Base-by-base conservation (phyloP, 2,113 vertebrate species). In the Neodon shergylaensis region DNA sequence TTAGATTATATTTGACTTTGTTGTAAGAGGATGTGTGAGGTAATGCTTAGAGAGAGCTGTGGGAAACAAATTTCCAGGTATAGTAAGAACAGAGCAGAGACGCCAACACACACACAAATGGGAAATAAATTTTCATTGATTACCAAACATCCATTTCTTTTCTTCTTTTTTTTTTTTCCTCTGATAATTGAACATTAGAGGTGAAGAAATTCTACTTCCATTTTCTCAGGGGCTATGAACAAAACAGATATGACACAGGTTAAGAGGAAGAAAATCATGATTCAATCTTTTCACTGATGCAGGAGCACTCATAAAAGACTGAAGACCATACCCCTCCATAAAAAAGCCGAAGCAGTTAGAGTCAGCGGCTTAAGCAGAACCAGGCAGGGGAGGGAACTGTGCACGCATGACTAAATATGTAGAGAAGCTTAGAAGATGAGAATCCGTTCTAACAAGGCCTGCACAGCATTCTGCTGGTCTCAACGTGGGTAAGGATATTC, bases 41-140 rank as follows among this genome's bases (percentile, higher is more conserved):
- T 5, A 12, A 33, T 31, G 49, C 26, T 77, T 77, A 90, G 36
- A 61, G 77, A 92, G 31, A 31, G 22, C 39, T 73, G 39, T 44
- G 12, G 36, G 9, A 39, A 70, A 94, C 44, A 22, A 63, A 82
- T 89, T 93, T 91, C 1, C 68, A 94, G 10, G 7, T 28, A 52
- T 16, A 58, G n/a, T 42, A 93, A 94, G 24, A 95, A 70, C 39
- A 42, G 31, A 92, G 76, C 72, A 88, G 24, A 82, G 19, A 82
- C 26, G 12, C 28, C 73, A 44, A 54, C 42, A 47, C 61, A 68
- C 63, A 68, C 19, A 78, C 13, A 85, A 13, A 68, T 47, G 33
- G 4, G 2, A 88, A 88, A 68, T 61, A 74, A 44, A 42, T 24
- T 86, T 84, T 68, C 31, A 14, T 36, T 49, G 44, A 2, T 78